A percentile compares a stretch with the other conserved stretches of the same genome.
phyloP scores from a whole-genome alignment of 2,888 invertebrate genomes.

The Lysandra bellargus region DNA sequence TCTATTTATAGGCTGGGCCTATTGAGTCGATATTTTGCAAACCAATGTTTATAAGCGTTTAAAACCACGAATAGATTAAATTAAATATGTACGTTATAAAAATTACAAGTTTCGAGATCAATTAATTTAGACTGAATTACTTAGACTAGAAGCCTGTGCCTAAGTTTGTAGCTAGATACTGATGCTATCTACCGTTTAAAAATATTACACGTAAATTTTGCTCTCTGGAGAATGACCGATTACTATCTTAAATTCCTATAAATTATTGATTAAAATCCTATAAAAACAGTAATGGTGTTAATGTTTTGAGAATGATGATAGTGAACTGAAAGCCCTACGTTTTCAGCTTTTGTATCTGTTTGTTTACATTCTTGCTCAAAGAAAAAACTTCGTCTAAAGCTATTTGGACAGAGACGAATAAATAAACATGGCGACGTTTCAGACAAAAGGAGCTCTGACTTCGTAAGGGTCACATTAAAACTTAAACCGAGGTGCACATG shows the following conservation, averaged over 20 bases:
- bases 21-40: no score
- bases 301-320: neutral
- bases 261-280: neutral
- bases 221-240: no score
- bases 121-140: no score
- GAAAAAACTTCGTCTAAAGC: slow-evolving; percentile 1
- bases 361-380: slow-evolving; percentile 19
- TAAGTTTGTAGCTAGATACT: no score
- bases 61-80: no score
- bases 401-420: slow-evolving; percentile 11
- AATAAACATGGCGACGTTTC: slow-evolving; percentile 12
- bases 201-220: no score
- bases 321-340: neutral
- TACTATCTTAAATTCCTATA: neutral
- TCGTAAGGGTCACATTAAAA: slow-evolving; percentile 25
- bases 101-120: no score
- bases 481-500: neutral
- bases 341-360: neutral
- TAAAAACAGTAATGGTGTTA: neutral
- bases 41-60: no score
- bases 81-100: no score
- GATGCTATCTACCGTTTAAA: no score
- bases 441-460: slow-evolving; percentile 11
- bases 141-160: no score
- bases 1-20: no score